Percentiles rank a stretch among this genome's conserved stretches.
phyloP scores from a whole-genome alignment of 2,888 invertebrate genomes.

The Nasonovia ribisnigri region DNA sequence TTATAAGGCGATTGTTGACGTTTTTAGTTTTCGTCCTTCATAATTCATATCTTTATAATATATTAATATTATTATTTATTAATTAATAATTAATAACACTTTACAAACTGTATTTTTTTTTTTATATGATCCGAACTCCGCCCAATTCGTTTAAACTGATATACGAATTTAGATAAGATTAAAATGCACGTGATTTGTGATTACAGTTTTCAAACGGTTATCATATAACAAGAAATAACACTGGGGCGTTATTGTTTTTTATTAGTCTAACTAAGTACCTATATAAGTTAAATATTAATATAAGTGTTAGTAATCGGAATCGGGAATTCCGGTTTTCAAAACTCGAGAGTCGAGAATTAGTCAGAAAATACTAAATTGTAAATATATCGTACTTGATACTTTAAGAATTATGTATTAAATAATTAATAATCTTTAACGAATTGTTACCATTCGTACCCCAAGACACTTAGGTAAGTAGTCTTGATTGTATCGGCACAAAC shows the following conservation, averaged over 20 bases:
- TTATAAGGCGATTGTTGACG: not conserved
- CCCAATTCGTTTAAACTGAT: not conserved
- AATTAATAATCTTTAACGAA: not conserved
- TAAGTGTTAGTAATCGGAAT: not conserved
- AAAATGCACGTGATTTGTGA: constrained; percentile 2
- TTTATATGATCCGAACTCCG: not conserved
- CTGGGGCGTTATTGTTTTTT: too few species aligned
- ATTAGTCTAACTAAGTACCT: too few species aligned
- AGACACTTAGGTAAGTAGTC: not conserved
- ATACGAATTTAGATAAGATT: not conserved
- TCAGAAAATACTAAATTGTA: not conserved
- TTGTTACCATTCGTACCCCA: not conserved
- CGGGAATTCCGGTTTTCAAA: not conserved
- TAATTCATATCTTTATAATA: not conserved
- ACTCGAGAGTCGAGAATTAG: not conserved
- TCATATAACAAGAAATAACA: not conserved
- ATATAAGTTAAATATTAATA: too few species aligned
- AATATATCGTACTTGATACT: not conserved
- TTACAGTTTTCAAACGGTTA: not conserved
- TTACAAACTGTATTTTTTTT: not conserved
- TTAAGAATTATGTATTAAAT: not conserved
- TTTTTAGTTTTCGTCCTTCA: not conserved
- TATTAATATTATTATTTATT: not conserved
- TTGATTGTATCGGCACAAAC: not conserved
- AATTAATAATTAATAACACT: not conserved